Evolutionary conservation across 2,888 invertebrate genomes (phyloP).

Genomic region (Apamea epomidion): DNA sequence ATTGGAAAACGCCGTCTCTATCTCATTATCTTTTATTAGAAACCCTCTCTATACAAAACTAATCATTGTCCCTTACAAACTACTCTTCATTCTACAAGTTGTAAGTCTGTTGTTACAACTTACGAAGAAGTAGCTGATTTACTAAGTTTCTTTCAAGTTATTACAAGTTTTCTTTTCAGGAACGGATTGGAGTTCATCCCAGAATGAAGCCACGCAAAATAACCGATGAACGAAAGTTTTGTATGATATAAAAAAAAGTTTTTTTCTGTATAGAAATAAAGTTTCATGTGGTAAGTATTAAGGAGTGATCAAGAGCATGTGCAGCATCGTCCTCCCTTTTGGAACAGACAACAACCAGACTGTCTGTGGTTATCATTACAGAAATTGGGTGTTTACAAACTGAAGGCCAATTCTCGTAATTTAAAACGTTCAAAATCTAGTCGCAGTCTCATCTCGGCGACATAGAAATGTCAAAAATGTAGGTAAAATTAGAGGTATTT

Average conservation of each 20-base stretch:
- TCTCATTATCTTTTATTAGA: background rate
- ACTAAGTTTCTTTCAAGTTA: slow-evolving; percentile 39
- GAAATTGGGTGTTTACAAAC: background rate
- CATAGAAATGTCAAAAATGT: no score
- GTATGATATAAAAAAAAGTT: background rate
- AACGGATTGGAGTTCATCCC: slow-evolving; percentile 14
- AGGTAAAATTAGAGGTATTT: no score
- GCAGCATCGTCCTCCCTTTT: no score
- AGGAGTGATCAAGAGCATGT: background rate
- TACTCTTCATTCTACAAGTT: slow-evolving; percentile 9
- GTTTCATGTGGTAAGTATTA: background rate
- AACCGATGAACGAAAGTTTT: slow-evolving; percentile 23
- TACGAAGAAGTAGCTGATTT: slow-evolving; percentile 19
- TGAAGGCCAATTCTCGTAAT: no score
- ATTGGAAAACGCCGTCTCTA: background rate
- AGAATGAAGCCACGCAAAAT: slow-evolving; percentile 27
- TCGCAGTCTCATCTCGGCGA: no score
- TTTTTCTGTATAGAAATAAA: background rate
- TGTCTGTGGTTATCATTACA: background rate
- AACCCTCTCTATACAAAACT: background rate
- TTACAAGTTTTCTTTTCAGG: slow-evolving; percentile 44
- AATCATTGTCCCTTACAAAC: slow-evolving; percentile 12
- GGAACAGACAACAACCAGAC: background rate
- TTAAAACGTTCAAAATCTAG: no score
- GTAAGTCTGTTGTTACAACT: slow-evolving; percentile 17